Conservation (phyloP, 2,113 vertebrate species). For the Typhlomys cinereus region DNA sequence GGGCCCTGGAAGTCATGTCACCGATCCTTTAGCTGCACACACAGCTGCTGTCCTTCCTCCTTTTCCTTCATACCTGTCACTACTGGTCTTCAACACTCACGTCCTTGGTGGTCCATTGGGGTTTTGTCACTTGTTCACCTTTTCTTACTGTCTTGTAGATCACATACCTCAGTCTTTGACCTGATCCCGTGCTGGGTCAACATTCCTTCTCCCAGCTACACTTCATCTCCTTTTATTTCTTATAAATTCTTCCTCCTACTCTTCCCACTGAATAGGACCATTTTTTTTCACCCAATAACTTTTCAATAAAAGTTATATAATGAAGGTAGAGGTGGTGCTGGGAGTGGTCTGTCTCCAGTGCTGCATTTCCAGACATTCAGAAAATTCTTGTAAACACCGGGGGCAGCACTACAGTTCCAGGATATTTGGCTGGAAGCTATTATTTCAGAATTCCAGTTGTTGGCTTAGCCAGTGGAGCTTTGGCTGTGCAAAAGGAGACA, state of each 20-base stretch:
- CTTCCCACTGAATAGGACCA: slow-evolving; percentile 40
- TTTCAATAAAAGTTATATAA: slow-evolving; percentile 55
- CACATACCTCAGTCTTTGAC: background rate
- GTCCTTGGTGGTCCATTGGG: background rate
- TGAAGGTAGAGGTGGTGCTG: slow-evolving; percentile 16
- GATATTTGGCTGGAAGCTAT: background rate
- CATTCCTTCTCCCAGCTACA: background rate
- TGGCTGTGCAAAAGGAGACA: background rate
- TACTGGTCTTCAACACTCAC: background rate
- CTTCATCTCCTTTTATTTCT: slow-evolving; percentile 32
- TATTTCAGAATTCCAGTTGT: slow-evolving; percentile 30
- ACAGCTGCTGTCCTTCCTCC: background rate
- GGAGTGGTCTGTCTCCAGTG: slow-evolving; percentile 10
- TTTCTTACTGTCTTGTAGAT: background rate
- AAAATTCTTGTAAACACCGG: slow-evolving; percentile 65
- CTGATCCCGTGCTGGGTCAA: background rate
- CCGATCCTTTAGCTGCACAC: background rate
- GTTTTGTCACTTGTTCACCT: background rate
- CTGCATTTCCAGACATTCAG: slow-evolving; percentile 66
- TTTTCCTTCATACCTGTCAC: background rate
- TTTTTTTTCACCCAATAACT: slow-evolving; percentile 49
- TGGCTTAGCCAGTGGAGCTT: slow-evolving; percentile 2
- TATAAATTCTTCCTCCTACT: slow-evolving; percentile 42
- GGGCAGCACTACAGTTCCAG: slow-evolving; percentile 44
- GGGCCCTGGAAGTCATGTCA: background rate